phyloP scores from a whole-genome alignment of 2,888 invertebrate genomes.

The Eurois occulta region DNA sequence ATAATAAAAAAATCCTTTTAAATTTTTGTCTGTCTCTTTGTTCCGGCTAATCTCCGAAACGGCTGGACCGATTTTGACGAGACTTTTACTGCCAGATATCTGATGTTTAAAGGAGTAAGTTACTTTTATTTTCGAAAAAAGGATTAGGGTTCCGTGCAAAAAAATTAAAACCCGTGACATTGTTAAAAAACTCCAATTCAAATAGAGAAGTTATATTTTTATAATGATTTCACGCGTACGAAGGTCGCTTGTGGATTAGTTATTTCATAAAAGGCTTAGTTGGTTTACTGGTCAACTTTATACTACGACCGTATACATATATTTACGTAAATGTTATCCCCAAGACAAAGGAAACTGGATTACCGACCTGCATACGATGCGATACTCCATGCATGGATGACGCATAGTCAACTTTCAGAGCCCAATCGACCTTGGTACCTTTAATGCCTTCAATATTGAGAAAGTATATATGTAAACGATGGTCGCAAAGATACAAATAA shows the following conservation, averaged over 20 bases:
- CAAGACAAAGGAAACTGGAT: slow-evolving; percentile 36
- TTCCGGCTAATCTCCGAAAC: no score
- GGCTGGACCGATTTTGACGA: no score
- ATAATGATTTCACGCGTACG: not conserved
- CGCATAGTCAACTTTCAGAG: slow-evolving; percentile 28
- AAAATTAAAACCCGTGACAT: not conserved
- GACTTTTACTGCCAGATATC: no score
- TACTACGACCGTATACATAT: not conserved
- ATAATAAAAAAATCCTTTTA: no score
- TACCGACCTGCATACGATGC: slow-evolving; percentile 1
- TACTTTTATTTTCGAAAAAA: not conserved
- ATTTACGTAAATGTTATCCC: slow-evolving; percentile 19
- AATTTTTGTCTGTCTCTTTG: no score
- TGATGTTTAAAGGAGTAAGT: no score
- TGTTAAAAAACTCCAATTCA: not conserved
- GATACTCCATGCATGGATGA: slow-evolving; percentile 15
- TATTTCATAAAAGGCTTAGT: not conserved
- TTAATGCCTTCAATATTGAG: not conserved
- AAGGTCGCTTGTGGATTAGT: not conserved
- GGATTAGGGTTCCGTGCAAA: not conserved
- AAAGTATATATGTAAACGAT: not conserved
- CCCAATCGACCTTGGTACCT: not conserved
- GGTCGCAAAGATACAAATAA: not conserved
- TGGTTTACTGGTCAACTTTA: not conserved
- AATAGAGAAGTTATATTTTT: not conserved